A percentile compares a stretch with the other conserved stretches of the same genome.
These are phyloP conservation scores for Nyctibius bracteatus DNA, from an alignment of 2,113 vertebrate genomes.

Conservation along the genomic window DNA sequence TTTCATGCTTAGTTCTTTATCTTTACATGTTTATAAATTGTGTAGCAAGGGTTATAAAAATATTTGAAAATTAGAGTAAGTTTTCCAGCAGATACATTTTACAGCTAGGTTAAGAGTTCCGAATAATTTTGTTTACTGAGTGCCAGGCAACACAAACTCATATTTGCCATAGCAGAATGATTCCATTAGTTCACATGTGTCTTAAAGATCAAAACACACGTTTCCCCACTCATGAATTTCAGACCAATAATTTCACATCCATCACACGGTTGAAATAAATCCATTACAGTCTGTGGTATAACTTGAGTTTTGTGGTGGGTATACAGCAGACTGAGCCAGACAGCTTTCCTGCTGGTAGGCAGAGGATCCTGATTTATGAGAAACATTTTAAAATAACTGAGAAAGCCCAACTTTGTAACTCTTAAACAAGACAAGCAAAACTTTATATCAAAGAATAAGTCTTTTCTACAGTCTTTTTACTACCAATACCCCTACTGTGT, in stretches of 20 bases:
- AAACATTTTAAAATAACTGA: constrained; percentile 4
- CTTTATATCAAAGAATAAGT: not conserved
- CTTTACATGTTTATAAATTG: not conserved
- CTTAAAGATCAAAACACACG: not conserved
- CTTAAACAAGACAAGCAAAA: not conserved
- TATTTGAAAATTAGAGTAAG: not conserved
- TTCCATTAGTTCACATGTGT: constrained; percentile 46
- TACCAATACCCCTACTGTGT: not conserved
- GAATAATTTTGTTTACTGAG: constrained; percentile 6
- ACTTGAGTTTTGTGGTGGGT: constrained; percentile 1
- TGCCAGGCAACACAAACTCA: not conserved
- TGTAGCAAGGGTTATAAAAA: not conserved
- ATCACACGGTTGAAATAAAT: constrained; percentile 41
- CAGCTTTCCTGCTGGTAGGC: not conserved
- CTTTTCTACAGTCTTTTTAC: not conserved
- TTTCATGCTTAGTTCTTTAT: not conserved
- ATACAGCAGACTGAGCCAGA: not conserved
- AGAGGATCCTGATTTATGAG: constrained; percentile 17
- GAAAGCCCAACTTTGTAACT: not conserved
- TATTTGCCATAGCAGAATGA: not conserved
- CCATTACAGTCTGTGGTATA: not conserved
- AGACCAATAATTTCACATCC: constrained; percentile 48
- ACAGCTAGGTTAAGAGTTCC: not conserved
- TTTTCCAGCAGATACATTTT: not conserved
- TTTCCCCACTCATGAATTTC: constrained; percentile 51